Evolutionary conservation across 2,113 vertebrate species (phyloP).

Genomic region (Setophaga coronata): DNA sequence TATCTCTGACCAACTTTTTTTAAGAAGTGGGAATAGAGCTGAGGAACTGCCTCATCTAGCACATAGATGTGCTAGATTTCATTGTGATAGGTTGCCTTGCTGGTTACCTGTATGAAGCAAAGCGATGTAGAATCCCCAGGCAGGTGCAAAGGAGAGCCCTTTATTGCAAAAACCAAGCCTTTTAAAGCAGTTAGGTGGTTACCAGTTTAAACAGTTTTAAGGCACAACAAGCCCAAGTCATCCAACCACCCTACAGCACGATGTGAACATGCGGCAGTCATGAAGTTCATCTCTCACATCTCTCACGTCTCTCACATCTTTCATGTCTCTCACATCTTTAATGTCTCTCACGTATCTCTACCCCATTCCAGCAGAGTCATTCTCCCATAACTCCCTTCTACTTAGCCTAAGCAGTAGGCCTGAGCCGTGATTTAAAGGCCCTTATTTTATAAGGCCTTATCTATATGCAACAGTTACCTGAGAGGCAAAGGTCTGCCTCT

Average conservation of each 20-base stretch:
- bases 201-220: background rate
- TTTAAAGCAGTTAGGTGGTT: background rate
- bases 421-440: background rate
- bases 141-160: background rate
- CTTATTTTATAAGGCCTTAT: background rate
- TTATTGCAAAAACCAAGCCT: background rate
- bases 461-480: background rate
- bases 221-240: background rate
- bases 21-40: background rate
- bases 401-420: background rate
- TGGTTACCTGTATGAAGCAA: background rate
- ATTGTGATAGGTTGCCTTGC: background rate
- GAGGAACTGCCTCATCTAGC: background rate
- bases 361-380: background rate
- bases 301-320: background rate
- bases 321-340: background rate
- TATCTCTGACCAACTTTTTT: background rate
- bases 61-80: background rate
- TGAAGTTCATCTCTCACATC: rapidly evolving
- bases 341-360: background rate
- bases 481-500: background rate
- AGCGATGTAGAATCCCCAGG: rapidly evolving
- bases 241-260: background rate
- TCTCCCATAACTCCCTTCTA: background rate
- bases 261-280: background rate